Evolutionary conservation across 1,140 invertebrate species (phyloP).

Genomic region (Pantala flavescens): DNA sequence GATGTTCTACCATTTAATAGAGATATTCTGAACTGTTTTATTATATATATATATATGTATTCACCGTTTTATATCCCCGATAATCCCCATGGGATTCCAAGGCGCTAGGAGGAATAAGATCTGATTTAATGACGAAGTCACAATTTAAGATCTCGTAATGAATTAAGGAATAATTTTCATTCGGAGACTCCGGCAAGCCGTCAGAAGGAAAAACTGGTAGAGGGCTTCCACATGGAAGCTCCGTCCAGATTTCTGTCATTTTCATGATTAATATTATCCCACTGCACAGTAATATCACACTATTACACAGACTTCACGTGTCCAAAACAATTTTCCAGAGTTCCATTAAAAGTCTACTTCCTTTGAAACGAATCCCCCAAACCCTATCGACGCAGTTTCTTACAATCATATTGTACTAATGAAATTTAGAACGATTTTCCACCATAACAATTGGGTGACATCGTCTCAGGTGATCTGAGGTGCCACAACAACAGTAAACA

Average conservation of each 20-base stretch:
- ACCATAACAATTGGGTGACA: neutral
- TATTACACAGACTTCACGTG: neutral
- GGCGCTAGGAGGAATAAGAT: neutral
- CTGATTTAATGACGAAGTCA: neutral
- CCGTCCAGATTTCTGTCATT: neutral
- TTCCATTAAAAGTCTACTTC: neutral
- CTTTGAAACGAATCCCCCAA: neutral
- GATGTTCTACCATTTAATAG: too few species aligned
- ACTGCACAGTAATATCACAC: neutral
- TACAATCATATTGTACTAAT: neutral
- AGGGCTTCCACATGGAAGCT: neutral
- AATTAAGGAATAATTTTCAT: neutral
- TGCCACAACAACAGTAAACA: constrained; percentile 9
- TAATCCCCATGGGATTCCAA: neutral
- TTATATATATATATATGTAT: neutral
- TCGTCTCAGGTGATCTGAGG: neutral
- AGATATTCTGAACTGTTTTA: too few species aligned
- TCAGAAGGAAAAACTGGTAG: neutral
- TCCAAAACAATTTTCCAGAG: constrained; percentile 1
- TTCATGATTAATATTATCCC: neutral
- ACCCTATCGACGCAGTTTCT: neutral
- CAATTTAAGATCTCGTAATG: neutral
- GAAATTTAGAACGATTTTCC: neutral
- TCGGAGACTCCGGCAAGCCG: neutral
- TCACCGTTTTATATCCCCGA: neutral